Evolutionary conservation across 2,113 vertebrate genomes (phyloP).

Genomic region (Brachyhypopomus occidentalis): DNA sequence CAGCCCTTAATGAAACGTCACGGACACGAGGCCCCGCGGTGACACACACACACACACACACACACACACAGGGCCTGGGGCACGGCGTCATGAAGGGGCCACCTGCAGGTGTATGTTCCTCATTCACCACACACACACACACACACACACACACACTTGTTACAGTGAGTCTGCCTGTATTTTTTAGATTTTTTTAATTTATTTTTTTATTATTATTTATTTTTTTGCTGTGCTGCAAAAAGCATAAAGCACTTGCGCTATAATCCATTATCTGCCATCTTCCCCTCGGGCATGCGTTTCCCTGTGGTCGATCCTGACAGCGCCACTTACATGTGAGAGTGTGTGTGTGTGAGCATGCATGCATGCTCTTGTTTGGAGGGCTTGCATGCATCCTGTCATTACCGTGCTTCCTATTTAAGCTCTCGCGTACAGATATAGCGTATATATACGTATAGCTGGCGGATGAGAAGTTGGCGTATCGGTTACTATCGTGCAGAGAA

Average conservation of each 20-base stretch:
- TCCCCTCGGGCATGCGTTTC: slow-evolving; percentile 39
- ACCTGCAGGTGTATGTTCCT: no score
- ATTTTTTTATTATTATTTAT: slow-evolving; percentile 3
- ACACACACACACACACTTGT: no score
- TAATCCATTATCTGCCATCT: slow-evolving; percentile 55
- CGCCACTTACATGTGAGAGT: neutral
- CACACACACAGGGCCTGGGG: no score
- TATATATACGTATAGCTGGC: neutral
- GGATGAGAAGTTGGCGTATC: neutral
- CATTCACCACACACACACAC: no score
- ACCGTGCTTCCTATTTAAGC: neutral
- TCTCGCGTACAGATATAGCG: neutral
- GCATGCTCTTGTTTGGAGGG: neutral
- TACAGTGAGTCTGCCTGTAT: no score
- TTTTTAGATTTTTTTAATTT: no score
- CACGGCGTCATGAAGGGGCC: no score
- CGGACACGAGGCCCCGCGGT: no score
- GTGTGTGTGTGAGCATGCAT: neutral
- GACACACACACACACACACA: no score
- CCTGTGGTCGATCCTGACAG: slow-evolving; percentile 54
- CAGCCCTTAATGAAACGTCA: no score
- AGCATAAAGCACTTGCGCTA: slow-evolving; percentile 35
- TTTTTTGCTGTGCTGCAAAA: slow-evolving; percentile 8
- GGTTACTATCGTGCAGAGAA: neutral
- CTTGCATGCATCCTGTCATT: neutral